Base-by-base conservation (phyloP, 1,140 invertebrate genomes). In the Macrocentrus cingulum region DNA sequence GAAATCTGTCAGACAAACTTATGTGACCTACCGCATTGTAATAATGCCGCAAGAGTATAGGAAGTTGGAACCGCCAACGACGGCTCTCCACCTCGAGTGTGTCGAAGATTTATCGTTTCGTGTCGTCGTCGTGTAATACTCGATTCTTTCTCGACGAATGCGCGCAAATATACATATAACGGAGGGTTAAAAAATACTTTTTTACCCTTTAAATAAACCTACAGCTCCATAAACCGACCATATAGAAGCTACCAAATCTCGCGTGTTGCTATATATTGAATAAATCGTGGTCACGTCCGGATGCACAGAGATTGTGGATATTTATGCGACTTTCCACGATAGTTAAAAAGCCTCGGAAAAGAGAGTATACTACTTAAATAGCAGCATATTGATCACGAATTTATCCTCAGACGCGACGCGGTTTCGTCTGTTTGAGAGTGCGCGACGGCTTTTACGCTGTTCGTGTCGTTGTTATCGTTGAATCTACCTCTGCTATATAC, bases 101-200 rank as follows among this genome's bases (percentile, higher is more conserved):
- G 67, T 63, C 62, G 56, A 61, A 72, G 70, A 72, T 72, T 70
- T 70, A 72, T 70, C 60, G 46, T 60, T 55, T 25, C 6, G 53
- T n/a, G n/a, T 66, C 58, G 18, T 36, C 19, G 39, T 49, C 45
- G 48, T 45, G 23, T 15, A 44, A 51, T 50, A 11, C 29, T 20
- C 41, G 46, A 34, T 29, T 37, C 56, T 71, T 70, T 71, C 69
- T 63, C 69, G 64, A 60, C 53, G 54, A 60, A 50, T 56, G 41
- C 41, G 25, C 25, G 25, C 25, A 55, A 53, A 32, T n/a, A n/a
- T n/a, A n/a, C n/a, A n/a, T n/a, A n/a, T n/a, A n/a, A n/a, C n/a
- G n/a, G n/a, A n/a, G n/a, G n/a, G n/a, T n/a, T n/a, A n/a, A n/a
- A n/a, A n/a, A n/a, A n/a, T n/a, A n/a, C n/a, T n/a, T n/a, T n/a